Base-by-base conservation (phyloP, 1,140 invertebrate species). In the Aphelenchoides fujianensis region DNA sequence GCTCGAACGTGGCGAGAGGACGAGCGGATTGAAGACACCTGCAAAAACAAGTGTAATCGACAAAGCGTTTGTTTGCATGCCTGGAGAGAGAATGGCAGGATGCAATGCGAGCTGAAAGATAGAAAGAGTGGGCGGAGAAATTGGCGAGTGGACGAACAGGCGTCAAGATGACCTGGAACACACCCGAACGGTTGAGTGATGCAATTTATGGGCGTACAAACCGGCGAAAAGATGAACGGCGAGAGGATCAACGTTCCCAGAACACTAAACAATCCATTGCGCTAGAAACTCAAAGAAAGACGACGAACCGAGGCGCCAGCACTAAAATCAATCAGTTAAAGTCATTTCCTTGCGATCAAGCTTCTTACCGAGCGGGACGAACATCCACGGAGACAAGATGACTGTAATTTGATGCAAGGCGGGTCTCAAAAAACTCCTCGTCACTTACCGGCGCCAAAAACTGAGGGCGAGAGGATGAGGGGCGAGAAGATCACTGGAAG, bases 311-410 rank as follows among this genome's bases (percentile, higher is more conserved):
- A 79, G 57, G 34, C 79, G 77, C 16, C 63, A 66, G 7, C 23
- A 66, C 63, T 35, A 30, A 5, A 59, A 59, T n/a, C n/a, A n/a
- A n/a, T n/a, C n/a, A 59, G 19, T 7, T 5, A 7, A 59, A 59
- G 19, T 59, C 5, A 48, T 48, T 48, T 12, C 23, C 23, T 12
- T 48, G 12, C 23, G 5, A 7, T 59, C 19, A 59, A 59, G 34
- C 5, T 7, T 23, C 5, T 7, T 32, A 59, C 62, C 73, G 1
- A 80, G 19, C 23, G 79, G 79, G 19, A 80, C 69, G 28, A 80
- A 78, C 5, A 80, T 48, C 77, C 75, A 81, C 3, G 77, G 79
- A n/a, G 41, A 70, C 12, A 79, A 62, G 23, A 79, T 52, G 41
- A 81, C 69, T n/a, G n/a, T n/a, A n/a, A n/a, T n/a, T n/a, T n/a